These are phyloP conservation scores for Dinocampus coccinellae DNA, from an alignment of 2,888 invertebrate genomes.

Conservation along the genomic window DNA sequence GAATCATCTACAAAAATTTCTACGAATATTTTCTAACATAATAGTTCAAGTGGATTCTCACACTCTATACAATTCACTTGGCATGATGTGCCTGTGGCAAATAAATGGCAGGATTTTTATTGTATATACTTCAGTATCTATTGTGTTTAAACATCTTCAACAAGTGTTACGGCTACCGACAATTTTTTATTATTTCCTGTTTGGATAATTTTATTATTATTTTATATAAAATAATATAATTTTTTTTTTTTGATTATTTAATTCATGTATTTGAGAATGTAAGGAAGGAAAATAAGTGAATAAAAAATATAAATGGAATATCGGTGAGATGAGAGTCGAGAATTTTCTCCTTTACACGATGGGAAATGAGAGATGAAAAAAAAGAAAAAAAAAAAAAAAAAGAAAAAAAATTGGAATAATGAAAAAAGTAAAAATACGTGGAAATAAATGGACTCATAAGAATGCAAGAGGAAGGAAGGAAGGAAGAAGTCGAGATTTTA, in stretches of 20 bases:
- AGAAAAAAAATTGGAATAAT: neutral
- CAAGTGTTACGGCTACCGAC: neutral
- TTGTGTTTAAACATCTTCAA: constrained; percentile 11
- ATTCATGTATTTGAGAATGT: no score
- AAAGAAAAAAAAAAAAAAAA: no score
- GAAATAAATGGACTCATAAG: neutral
- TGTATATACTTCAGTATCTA: neutral
- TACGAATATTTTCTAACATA: constrained; percentile 51
- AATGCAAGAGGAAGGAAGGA: neutral
- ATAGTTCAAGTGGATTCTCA: constrained; percentile 29
- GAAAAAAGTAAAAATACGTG: neutral
- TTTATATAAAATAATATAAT: no score
- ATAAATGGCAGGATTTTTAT: neutral
- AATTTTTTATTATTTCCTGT: no score
- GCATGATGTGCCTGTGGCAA: constrained; percentile 4
- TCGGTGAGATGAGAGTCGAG: no score
- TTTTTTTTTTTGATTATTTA: no score
- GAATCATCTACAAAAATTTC: constrained; percentile 61
- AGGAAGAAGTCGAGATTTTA: neutral
- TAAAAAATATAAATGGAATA: no score
- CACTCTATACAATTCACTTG: neutral
- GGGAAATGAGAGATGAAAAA: no score
- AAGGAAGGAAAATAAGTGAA: no score
- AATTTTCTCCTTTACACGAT: no score
- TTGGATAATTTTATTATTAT: no score